Evolutionary conservation across 2,113 vertebrate species (phyloP).

Genomic region (Pseudonaja textilis): DNA sequence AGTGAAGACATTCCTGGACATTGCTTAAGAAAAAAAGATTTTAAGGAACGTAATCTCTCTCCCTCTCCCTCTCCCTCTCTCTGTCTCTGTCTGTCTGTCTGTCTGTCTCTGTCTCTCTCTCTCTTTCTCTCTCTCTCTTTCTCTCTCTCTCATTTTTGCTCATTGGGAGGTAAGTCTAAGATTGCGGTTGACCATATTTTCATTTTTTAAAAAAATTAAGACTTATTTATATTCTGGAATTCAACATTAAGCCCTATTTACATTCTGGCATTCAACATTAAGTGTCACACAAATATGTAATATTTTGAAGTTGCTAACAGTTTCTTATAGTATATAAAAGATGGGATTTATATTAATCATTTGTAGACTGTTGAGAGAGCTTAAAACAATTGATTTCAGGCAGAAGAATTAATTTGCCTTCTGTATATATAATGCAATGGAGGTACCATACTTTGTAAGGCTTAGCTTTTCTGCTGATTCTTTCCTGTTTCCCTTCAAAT

Average conservation of each 20-base stretch:
- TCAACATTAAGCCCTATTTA: slow-evolving; percentile 44
- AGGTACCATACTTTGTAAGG: slow-evolving; percentile 37
- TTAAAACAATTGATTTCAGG: not conserved
- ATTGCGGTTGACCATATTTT: slow-evolving; percentile 41
- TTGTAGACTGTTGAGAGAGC: not conserved
- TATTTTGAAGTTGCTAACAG: slow-evolving; percentile 6
- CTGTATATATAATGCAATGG: slow-evolving; percentile 33
- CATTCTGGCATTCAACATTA: slow-evolving; percentile 32
- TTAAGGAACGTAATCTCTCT: slow-evolving; percentile 57
- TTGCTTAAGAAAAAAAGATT: slow-evolving; percentile 73
- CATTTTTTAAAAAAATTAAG: slow-evolving; percentile 40
- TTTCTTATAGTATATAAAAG: slow-evolving; percentile 11
- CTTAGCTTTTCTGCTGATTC: slow-evolving; percentile 30
- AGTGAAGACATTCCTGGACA: slow-evolving; percentile 72
- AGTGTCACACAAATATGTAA: not conserved
- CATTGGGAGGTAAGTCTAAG: slow-evolving; percentile 82
- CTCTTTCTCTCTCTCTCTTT: slow-evolving; percentile 45
- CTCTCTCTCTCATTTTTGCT: slow-evolving; percentile 70
- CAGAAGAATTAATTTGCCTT: slow-evolving; percentile 36
- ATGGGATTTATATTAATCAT: not conserved
- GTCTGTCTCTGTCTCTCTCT: slow-evolving; percentile 57
- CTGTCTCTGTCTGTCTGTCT: no score
- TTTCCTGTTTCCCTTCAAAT: slow-evolving; percentile 42
- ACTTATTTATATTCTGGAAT: slow-evolving; percentile 42
- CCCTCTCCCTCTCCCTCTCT: no score